Conservation (phyloP, 2,113 vertebrate species). For the Illadopsis cleaveri region DNA sequence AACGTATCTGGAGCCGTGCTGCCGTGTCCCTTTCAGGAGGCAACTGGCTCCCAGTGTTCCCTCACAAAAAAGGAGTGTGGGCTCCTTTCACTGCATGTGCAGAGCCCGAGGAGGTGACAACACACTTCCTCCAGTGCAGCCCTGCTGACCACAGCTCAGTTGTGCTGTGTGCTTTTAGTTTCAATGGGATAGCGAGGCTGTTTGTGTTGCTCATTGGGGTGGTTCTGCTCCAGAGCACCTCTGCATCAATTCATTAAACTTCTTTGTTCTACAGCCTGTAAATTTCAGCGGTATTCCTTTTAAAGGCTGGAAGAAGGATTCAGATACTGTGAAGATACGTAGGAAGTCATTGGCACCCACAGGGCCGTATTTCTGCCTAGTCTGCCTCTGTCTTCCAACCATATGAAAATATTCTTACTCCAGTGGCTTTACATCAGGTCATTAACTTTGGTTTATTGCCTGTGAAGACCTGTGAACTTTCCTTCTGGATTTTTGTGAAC, state of each 20-base stretch:
- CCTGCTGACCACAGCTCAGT: neutral
- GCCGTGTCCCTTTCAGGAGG: neutral
- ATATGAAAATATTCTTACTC: conserved; percentile 43
- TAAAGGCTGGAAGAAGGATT: neutral
- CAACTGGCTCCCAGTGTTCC: neutral
- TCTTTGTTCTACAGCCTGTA: neutral
- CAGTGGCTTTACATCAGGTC: conserved; percentile 22
- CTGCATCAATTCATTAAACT: neutral
- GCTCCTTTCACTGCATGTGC: neutral
- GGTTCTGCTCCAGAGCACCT: conserved; percentile 35
- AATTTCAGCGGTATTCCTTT: neutral
- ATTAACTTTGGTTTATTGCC: conserved; percentile 44
- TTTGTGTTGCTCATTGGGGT: conserved; percentile 19
- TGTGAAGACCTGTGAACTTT: conserved; percentile 8
- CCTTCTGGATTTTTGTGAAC: neutral
- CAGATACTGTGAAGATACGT: neutral
- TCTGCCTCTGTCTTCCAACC: neutral
- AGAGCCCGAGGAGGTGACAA: neutral
- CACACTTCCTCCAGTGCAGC: neutral
- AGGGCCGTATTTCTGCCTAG: conserved; percentile 12
- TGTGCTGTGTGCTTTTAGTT: neutral
- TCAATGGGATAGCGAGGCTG: neutral
- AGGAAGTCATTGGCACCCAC: neutral
- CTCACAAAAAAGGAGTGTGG: neutral
- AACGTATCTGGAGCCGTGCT: neutral